Percentiles rank a stretch among this genome's conserved stretches.
Evolutionary conservation across 2,888 invertebrate species (phyloP).

Genomic region (Euplexia lucipara): DNA sequence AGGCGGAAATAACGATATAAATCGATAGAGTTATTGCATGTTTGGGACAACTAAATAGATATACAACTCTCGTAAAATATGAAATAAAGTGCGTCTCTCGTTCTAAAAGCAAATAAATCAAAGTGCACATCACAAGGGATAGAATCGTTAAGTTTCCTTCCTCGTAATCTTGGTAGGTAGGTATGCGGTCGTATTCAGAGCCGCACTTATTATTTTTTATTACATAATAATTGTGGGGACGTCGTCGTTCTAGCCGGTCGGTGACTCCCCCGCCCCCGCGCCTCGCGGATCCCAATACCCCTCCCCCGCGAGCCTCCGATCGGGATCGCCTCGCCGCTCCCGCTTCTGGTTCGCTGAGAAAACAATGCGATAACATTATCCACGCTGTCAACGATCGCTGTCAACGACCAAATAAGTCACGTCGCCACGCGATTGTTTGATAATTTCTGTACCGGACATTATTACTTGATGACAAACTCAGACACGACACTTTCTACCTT

Average conservation of each 20-base stretch:
- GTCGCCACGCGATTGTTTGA: constrained; percentile 69
- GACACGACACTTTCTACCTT: constrained; percentile 66
- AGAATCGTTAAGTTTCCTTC: constrained; percentile 65
- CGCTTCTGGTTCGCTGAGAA: constrained; percentile 69
- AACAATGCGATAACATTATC: constrained; percentile 79
- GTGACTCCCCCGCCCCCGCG: constrained; percentile 66
- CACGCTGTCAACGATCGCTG: constrained; percentile 81
- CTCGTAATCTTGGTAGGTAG: constrained; percentile 72
- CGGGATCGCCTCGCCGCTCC: constrained; percentile 69
- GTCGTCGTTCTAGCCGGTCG: constrained; percentile 80
- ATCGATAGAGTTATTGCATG: constrained; percentile 51
- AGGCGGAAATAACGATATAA: constrained; percentile 55
- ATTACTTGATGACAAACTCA: constrained; percentile 68
- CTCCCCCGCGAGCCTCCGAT: constrained; percentile 36
- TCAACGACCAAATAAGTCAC: constrained; percentile 78
- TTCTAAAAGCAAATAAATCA: constrained; percentile 49
- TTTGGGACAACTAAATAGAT: constrained; percentile 52
- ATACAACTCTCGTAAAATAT: constrained; percentile 52
- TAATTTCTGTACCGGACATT: constrained; percentile 72
- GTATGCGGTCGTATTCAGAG: constrained; percentile 75
- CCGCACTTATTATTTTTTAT: constrained; percentile 81
- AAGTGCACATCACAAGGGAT: constrained; percentile 48
- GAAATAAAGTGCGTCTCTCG: constrained; percentile 24
- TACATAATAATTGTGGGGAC: constrained; percentile 81
- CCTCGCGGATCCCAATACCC: constrained; percentile 33